Base-by-base conservation (phyloP, 2,888 invertebrate genomes). In the Bhutanitis thaidina region DNA sequence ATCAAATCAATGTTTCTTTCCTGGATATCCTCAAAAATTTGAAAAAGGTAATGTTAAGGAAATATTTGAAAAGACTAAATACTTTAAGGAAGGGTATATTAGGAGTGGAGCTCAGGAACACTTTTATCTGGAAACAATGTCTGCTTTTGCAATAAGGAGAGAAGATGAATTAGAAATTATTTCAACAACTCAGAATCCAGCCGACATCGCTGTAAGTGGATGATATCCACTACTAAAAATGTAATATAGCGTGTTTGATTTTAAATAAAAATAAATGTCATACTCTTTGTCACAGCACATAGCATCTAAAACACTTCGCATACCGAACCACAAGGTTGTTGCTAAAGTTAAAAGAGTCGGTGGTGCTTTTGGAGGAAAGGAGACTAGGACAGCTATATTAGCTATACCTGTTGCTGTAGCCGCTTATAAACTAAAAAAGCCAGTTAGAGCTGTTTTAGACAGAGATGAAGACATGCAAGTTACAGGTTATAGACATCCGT, bases 311-410 rank as follows among this genome's bases (percentile, higher is more conserved):
- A 88, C 91, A 13, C 85, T 96, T 32, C 90, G 90, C 34, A 86
- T 95, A 52, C 92, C 93, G 0, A 91, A 91, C 53, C 92, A 93
- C 69, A 92, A 93, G 80, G 86, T 97, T 7, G 88, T 92, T 1
- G 90, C 92, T 27, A 92, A 92, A 75, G 94, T 94, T 0, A 96
- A 96, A 75, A 90, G 97, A 62, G 80, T 97, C 50, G 97, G 96
- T 1, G 97, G 97, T 29, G 97, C 95, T 39, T 97, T 97, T 74
- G 97, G 97, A 10, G 97, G 97, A 0, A 97, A 97, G 79, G 96
- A 97, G 81, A 92, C 94, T 0, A 91, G 94, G 59, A 80, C 91
- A 3, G 64, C 81, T 3, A 59, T 93, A 7, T 68, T 94, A 15
- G 92, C 92, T 1, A 64, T 94, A 12, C 93, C 95, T 3, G 92